Conservation (phyloP, 2,113 vertebrate species). For the Telmatochromis brichardi region DNA sequence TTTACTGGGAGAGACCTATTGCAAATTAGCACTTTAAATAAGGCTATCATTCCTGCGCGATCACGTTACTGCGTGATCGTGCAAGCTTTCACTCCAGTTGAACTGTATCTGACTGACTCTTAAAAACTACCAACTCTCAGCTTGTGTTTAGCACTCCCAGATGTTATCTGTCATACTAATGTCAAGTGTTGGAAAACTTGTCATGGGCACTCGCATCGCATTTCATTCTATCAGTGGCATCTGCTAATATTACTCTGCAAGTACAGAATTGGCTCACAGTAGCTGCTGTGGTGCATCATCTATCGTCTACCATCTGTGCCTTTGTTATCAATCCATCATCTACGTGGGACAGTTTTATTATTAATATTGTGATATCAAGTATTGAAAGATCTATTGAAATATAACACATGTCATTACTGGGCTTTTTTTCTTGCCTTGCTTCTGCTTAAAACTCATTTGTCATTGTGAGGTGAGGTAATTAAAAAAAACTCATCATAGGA, state of each 20-base stretch:
- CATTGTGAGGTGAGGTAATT: neutral
- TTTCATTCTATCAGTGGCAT: conserved; percentile 23
- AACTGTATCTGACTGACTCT: neutral
- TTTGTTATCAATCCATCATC: neutral
- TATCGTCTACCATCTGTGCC: neutral
- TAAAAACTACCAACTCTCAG: neutral
- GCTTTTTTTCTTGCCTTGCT: neutral
- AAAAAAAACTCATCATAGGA: neutral
- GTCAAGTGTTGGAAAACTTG: neutral
- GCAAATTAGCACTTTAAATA: neutral
- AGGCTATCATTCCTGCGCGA: neutral
- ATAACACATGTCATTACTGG: neutral
- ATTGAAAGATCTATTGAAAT: neutral
- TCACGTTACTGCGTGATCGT: neutral
- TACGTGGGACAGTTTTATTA: neutral
- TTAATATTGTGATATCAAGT: neutral
- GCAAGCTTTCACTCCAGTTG: neutral
- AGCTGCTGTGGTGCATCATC: neutral
- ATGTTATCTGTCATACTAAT: neutral
- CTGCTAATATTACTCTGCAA: conserved; percentile 13
- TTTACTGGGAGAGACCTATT: neutral
- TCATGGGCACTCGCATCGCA: neutral
- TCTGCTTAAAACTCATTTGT: neutral
- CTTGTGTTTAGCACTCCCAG: neutral
- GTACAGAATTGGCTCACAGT: neutral